Evolutionary conservation across 2,113 vertebrate species (phyloP).

Genomic region (Lynx canadensis): DNA sequence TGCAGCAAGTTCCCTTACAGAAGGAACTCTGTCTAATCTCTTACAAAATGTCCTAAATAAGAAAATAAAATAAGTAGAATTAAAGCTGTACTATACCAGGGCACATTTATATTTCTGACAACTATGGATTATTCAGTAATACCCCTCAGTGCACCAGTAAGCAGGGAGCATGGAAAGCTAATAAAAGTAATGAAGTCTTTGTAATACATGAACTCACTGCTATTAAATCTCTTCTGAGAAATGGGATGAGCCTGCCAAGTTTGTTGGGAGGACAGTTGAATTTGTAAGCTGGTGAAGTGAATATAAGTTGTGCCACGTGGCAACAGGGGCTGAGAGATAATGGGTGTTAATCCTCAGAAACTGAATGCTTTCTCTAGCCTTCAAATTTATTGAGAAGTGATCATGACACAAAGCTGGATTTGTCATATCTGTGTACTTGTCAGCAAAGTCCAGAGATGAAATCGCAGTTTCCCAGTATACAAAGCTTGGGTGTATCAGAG

Average conservation of each 20-base stretch:
- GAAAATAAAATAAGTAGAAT: background rate
- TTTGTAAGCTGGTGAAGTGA: background rate
- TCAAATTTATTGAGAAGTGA: background rate
- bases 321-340: background rate
- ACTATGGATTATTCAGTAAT: background rate
- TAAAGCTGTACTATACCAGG: background rate
- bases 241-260: background rate
- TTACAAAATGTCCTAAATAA: conserved; percentile 9
- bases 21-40: background rate
- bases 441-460: background rate
- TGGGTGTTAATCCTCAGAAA: background rate
- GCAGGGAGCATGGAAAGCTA: background rate
- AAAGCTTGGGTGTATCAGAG: background rate
- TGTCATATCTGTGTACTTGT: background rate
- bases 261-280: background rate
- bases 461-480: background rate
- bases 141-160: background rate
- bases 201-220: background rate
- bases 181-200: conserved; percentile 47
- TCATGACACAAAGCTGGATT: background rate
- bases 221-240: conserved; percentile 41
- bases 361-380: background rate
- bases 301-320: background rate
- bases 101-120: background rate
- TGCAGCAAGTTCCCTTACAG: background rate